Conservation (phyloP, 2,888 invertebrate species). For the Merodon equestris region DNA sequence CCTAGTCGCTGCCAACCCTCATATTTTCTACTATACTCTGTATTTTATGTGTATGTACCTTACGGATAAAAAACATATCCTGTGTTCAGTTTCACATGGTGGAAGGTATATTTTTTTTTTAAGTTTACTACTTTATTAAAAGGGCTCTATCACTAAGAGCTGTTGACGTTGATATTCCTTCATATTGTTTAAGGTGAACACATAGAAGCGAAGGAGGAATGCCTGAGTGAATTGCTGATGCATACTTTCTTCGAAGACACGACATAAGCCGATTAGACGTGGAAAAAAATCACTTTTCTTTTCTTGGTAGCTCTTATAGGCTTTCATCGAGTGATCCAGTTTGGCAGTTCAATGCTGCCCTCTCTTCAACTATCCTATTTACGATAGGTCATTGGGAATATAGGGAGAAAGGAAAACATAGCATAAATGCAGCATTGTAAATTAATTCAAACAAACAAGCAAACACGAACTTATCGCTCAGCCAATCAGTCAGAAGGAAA, state of each 20-base stretch:
- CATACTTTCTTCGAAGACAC: conserved; percentile 37
- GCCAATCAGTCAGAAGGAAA: conserved; percentile 29
- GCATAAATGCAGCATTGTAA: conserved; percentile 26
- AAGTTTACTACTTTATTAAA: too few relatives aligned
- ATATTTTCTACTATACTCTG: conserved; percentile 1
- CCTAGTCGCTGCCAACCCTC: conserved; percentile 42
- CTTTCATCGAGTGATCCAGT: conserved; percentile 53
- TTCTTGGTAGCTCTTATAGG: conserved; percentile 47
- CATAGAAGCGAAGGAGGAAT: conserved; percentile 13
- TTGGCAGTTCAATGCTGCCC: conserved; percentile 35
- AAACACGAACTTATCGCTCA: conserved; percentile 48
- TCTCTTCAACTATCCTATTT: not conserved
- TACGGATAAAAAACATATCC: not conserved
- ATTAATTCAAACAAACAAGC: conserved; percentile 60
- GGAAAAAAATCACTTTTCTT: conserved; percentile 27
- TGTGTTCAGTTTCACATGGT: too few relatives aligned
- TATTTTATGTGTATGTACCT: too few relatives aligned
- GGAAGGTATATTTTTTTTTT: not conserved
- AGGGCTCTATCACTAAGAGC: conserved; percentile 45
- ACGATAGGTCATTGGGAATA: not conserved
- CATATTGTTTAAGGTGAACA: conserved; percentile 56
- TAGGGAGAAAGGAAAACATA: not conserved
- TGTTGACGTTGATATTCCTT: conserved; percentile 52
- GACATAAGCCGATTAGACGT: conserved; percentile 62
- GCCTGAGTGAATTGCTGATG: too few relatives aligned